Conservation (phyloP, 2,113 vertebrate species). For the Tragelaphus imberbis region DNA sequence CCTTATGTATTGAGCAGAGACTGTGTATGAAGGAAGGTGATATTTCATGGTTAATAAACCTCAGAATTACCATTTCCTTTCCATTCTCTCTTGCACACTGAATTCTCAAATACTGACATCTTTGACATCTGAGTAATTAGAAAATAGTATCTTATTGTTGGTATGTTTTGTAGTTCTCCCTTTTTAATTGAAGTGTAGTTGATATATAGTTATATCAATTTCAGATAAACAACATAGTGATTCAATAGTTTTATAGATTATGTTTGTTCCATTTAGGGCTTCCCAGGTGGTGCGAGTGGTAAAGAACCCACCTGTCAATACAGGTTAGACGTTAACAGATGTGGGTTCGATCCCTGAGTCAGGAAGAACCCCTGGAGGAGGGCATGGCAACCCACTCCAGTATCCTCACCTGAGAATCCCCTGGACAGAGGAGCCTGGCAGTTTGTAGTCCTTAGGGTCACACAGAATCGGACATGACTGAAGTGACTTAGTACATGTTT, state of each 20-base stretch:
- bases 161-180: not conserved
- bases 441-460: not conserved
- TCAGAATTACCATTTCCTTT: not conserved
- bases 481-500: not conserved
- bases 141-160: not conserved
- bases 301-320: not conserved
- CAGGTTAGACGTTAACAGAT: not conserved
- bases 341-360: not conserved
- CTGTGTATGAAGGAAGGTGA: not conserved
- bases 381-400: not conserved
- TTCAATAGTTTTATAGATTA: not conserved
- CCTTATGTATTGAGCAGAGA: not conserved
- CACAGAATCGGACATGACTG: not conserved
- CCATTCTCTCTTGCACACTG: not conserved
- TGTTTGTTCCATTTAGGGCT: not conserved
- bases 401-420: not conserved
- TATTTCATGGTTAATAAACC: not conserved
- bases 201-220: not conserved
- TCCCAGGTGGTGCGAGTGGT: not conserved
- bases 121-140: not conserved
- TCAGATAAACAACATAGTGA: not conserved
- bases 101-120: not conserved
- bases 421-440: not conserved
- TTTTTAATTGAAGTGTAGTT: not conserved
- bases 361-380: not conserved